These are phyloP conservation scores for Malurus alboscapulatus DNA, from an alignment of 2,113 vertebrate genomes.

Conservation along the genomic window DNA sequence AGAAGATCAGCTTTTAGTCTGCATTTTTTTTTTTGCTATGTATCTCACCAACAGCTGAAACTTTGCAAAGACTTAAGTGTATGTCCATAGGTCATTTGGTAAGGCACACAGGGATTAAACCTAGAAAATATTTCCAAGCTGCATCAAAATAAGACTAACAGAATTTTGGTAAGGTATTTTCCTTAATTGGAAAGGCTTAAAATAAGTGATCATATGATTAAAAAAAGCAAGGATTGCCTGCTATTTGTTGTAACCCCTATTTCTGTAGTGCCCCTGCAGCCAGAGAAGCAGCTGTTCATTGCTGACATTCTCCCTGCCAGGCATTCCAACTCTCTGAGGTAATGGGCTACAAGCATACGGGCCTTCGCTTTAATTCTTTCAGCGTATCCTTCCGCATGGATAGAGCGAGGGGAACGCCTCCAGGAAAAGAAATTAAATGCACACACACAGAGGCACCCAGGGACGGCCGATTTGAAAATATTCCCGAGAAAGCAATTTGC, in stretches of 20 bases:
- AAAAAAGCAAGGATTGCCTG: conserved; percentile 65
- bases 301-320: conserved; percentile 80
- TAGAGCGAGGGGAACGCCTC: conserved; percentile 69
- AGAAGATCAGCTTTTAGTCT: neutral
- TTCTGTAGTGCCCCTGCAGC: conserved; percentile 62
- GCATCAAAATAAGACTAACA: neutral
- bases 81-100: neutral
- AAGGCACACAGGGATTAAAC: neutral
- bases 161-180: conserved; percentile 3
- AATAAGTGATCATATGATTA: conserved; percentile 72
- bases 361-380: conserved; percentile 59
- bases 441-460: conserved; percentile 7
- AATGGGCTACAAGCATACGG: conserved; percentile 75
- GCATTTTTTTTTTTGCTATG: neutral
- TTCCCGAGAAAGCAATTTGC: neutral
- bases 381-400: conserved; percentile 75
- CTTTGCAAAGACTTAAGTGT: neutral
- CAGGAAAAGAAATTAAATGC: conserved; percentile 57
- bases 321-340: conserved; percentile 95
- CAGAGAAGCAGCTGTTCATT: conserved; percentile 78
- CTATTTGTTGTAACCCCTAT: conserved; percentile 72
- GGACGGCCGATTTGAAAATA: neutral
- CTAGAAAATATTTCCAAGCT: neutral
- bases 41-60: neutral
- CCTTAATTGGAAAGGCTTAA: conserved; percentile 70